A percentile compares a stretch with the other conserved stretches of the same genome.
phyloP scores from a whole-genome alignment of 2,888 invertebrate species.

The Saturnia japonica region DNA sequence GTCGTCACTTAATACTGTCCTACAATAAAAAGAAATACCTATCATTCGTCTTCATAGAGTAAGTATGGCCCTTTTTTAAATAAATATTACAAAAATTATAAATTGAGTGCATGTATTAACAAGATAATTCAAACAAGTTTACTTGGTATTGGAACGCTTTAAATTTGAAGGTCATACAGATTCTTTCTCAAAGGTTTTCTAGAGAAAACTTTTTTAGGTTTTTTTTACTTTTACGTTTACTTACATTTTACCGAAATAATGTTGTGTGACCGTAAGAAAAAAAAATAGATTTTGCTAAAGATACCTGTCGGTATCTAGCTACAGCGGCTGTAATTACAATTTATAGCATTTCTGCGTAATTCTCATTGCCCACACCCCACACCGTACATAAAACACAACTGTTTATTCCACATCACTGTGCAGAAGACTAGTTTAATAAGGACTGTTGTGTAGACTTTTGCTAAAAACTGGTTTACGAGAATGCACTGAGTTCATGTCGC shows the following conservation, averaged over 20 bases:
- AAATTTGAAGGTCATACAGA: neutral
- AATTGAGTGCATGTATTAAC: neutral
- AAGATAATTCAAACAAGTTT: neutral
- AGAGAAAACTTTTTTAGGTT: too few relatives aligned
- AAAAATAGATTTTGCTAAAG: neutral
- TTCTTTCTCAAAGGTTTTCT: neutral
- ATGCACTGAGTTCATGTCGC: slow-evolving; percentile 51
- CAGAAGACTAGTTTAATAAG: slow-evolving; percentile 21
- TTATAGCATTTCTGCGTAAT: neutral
- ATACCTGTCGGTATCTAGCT: neutral
- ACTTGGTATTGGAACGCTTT: neutral
- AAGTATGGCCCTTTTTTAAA: neutral
- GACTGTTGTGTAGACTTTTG: slow-evolving; percentile 19
- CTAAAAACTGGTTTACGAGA: slow-evolving; percentile 70
- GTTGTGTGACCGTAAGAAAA: neutral
- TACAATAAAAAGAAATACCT: too few relatives aligned
- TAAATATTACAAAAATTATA: too few relatives aligned
- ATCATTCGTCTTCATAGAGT: neutral
- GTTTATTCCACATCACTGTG: neutral
- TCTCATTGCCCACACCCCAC: neutral
- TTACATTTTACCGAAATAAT: neutral
- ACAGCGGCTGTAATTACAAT: neutral
- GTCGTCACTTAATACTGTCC: too few relatives aligned
- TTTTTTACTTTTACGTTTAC: too few relatives aligned
- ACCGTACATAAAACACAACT: slow-evolving; percentile 5